Base-by-base conservation (phyloP, 2,113 vertebrate species). In the Corythornis vintsioides region DNA sequence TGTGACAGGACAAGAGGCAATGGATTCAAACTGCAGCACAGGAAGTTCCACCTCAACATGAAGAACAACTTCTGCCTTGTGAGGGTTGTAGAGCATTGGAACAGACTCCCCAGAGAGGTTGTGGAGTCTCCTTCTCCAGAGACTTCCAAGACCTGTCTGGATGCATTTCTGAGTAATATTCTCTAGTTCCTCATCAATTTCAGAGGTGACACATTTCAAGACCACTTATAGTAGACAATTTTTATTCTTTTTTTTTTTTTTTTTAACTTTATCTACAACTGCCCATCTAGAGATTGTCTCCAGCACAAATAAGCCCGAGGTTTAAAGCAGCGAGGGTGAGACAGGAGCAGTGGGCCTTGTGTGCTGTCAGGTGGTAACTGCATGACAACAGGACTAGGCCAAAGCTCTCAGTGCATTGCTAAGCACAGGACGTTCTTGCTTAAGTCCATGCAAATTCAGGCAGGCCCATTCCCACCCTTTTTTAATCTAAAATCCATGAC, bases 391-490 rank as follows among this genome's bases (percentile, higher is more conserved):
- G 86, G 77, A 93, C 71, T 29, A 31, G 66, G 91, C 89, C 92
- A 93, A 92, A 55, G 59, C 59, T 9, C 21, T 42, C 63, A 4
- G 63, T 15, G 66, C 84, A 38, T 3, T 65, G 74, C 77, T 79
- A 90, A 95, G 88, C 86, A 66, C 83, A 86, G 48, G 81, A 81
- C 55, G 38, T 29, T 82, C 83, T 94, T 88, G 60, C 79, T 83
- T 94, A 94, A 94, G 47, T 19, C 86, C 92, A 89, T 77, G 84
- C 92, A 90, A 90, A 93, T 94, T 96, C 89, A 63, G 89, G 64
- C 84, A 95, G 88, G 89, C 84, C 94, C 38, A 9, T 87, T 94
- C 89, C 81, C 91, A 95, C 89, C 83, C 84, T 87, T 89, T 95
- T 94, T 93, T 93, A 31, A 89, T 92, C 86, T 92, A 55, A 92